Evolutionary conservation across 2,888 invertebrate species (phyloP), one percentile per base, ranked within the genome.

Genomic region (Chymomyza fuscimana): DNA sequence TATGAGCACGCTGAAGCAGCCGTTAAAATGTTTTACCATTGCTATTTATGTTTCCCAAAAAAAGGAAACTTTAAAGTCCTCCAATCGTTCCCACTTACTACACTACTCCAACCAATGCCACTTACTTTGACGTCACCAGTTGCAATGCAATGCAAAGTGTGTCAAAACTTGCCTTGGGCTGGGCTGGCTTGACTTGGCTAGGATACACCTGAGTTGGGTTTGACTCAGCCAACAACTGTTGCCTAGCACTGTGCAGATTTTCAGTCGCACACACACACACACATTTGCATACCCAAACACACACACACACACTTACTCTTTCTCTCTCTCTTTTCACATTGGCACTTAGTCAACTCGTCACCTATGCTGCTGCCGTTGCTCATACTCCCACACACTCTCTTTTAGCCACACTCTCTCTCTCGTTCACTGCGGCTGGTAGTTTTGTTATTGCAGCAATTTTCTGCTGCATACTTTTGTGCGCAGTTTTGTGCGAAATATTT

Each of bases 271-370:
- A 12, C 40, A 46, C 64, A 54, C 52, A 29, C 32, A 56, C 32
- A 15, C 22, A 15, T 15, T 10, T 12, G 1, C 19, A 25, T 4
- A n/a, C n/a, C n/a, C n/a, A n/a, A n/a, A n/a, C n/a, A n/a, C 1
- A 46, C 12, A 12, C 40, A 46, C 64, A 54, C 52, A 29, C 32
- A 56, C 32, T n/a, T n/a, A n/a, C n/a, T n/a, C n/a, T n/a, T n/a
- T 5, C 19, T 3, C 52, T 4, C 25, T 9, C 58, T 19, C 58
- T 19, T 12, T 58, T 58, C 25, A 29, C 58, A 9, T 4, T 58
- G 70, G 69, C 81, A 78, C 79, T 85, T 72, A 72, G 79, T 71
- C 78, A 72, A 75, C 72, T 79, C 84, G 82, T 86, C 82, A 79
- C 69, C 73, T 81, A 80, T 77, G 73, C 68, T 77, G 5, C 29